Evolutionary conservation across 92 coral and sea anemone species (phyloP), one percentile per base, ranked within the genome.

Genomic region (Phymanthus crucifer): DNA sequence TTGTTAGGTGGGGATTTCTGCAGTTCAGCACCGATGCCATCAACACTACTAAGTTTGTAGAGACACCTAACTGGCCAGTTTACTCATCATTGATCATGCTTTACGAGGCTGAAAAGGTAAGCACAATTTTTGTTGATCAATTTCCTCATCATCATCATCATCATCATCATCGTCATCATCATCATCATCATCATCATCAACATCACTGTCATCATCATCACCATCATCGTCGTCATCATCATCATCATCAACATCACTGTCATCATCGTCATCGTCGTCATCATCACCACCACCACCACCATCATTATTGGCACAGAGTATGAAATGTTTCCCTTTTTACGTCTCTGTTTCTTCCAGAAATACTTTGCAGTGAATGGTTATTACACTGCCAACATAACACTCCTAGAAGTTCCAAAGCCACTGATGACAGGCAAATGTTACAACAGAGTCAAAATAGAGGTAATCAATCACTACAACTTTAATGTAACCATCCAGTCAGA

Each of bases 101-200:
- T 13, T 92, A 92, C 68, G 90, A 92, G 27, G 97, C 97, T 16
- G 89, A 92, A 69, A 92, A 92, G 97, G 97, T 86, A 76, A 50
- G 17, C 9, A 8, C 23, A 27, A 18, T 40, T 21, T 21, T 54
- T n/a, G n/a, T n/a, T n/a, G n/a, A n/a, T n/a, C n/a, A n/a, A n/a
- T n/a, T n/a, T n/a, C n/a, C n/a, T n/a, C n/a, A n/a, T n/a, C n/a
- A n/a, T n/a, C n/a, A n/a, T n/a, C n/a, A n/a, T n/a, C n/a, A n/a
- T n/a, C n/a, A n/a, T n/a, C n/a, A n/a, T n/a, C n/a, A n/a, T n/a
- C n/a, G n/a, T n/a, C n/a, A n/a, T n/a, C n/a, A n/a, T n/a, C n/a
- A n/a, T n/a, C n/a, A n/a, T n/a, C n/a, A n/a, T n/a, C n/a, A n/a
- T n/a, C n/a, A n/a, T n/a, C n/a, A n/a, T n/a, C n/a, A n/a, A n/a